phyloP scores from a whole-genome alignment of 2,888 invertebrate genomes.

The Epirrita christyi region DNA sequence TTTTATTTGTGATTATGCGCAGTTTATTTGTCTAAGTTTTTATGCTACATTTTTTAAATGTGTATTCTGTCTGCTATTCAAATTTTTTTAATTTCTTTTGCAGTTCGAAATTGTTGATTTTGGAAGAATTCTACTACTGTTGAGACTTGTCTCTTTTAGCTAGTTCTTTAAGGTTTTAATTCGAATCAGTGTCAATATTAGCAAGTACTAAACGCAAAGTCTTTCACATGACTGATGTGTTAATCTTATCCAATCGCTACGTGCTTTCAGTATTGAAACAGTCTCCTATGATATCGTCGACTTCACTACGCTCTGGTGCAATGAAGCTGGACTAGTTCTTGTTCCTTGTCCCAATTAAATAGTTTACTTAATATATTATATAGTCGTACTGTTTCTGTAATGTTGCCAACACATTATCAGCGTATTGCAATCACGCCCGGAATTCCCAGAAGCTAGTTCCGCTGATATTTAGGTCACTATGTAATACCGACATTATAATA shows the following conservation, averaged over 20 bases:
- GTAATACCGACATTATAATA: neutral
- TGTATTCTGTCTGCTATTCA: neutral
- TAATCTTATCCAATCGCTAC: no score
- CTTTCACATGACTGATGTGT: no score
- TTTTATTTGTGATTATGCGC: neutral
- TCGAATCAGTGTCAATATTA: neutral
- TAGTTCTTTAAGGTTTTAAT: neutral
- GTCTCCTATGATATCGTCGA: no score
- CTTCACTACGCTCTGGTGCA: no score
- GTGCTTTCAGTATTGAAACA: no score
- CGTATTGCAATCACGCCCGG: slow-evolving; percentile 1
- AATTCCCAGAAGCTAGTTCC: slow-evolving; percentile 11
- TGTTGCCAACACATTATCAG: slow-evolving; percentile 12
- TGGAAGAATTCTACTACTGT: slow-evolving; percentile 3
- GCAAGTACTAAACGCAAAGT: neutral
- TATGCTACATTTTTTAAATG: neutral
- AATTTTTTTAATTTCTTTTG: neutral
- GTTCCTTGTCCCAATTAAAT: no score
- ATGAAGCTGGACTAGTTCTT: no score
- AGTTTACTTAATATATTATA: neutral
- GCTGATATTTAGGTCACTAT: slow-evolving; percentile 8
- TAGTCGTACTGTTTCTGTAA: neutral
- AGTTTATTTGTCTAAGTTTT: slow-evolving; percentile 1
- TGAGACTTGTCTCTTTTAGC: slow-evolving; percentile 1
- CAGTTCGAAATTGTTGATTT: neutral